Percentiles rank a stretch among this genome's conserved stretches.
Evolutionary conservation across 2,797 vertebrate species (phyloP).

Genomic region (Phrynocephalus forsythii): DNA sequence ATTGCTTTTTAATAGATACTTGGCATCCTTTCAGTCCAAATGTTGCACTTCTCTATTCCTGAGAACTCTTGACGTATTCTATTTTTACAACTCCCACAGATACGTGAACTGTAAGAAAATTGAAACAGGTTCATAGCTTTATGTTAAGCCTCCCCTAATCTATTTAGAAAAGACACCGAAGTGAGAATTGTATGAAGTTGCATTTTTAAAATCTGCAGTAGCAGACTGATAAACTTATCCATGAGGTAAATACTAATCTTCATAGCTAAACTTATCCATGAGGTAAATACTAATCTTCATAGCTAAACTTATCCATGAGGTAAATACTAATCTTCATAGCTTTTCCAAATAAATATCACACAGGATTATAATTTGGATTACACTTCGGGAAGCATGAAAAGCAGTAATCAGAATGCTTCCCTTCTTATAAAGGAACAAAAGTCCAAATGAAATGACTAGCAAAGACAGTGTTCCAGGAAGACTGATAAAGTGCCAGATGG

Average conservation of each 20-base stretch:
- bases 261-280: neutral
- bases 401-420: neutral
- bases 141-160: neutral
- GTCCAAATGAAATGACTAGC: neutral
- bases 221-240: neutral
- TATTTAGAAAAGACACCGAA: neutral
- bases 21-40: neutral
- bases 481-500: neutral
- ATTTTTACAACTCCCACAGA: neutral
- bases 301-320: neutral
- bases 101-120: neutral
- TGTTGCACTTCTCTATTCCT: neutral
- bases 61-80: neutral
- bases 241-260: neutral
- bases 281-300: neutral
- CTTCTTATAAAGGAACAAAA: neutral
- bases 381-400: neutral
- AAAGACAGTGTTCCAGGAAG: neutral
- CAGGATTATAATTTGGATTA: neutral
- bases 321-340: neutral
- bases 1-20: neutral
- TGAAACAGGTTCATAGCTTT: too few relatives aligned
- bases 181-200: neutral
- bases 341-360: neutral
- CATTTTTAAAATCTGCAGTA: neutral